Percentiles rank a stretch among this genome's conserved stretches.
These are phyloP conservation scores for Aleiodes testaceus DNA, from an alignment of 2,888 invertebrate species.

Conservation along the genomic window DNA sequence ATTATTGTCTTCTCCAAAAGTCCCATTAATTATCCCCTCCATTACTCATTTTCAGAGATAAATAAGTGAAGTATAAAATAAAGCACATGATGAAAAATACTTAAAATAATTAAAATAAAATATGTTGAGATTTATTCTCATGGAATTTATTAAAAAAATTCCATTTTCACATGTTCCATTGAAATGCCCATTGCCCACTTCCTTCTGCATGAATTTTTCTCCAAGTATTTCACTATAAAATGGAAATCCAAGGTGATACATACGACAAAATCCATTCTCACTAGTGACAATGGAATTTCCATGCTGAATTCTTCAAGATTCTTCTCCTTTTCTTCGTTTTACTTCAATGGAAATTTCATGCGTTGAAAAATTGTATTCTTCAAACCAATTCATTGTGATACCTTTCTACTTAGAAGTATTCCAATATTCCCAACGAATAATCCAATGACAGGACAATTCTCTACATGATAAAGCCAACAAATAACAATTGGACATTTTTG, in stretches of 20 bases:
- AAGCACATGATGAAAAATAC: no score
- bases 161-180: no score
- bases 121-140: no score
- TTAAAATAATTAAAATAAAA: no score
- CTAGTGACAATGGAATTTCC: conserved; percentile 11
- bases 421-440: background rate
- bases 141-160: no score
- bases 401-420: background rate
- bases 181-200: no score
- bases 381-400: conserved; percentile 10
- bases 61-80: no score
- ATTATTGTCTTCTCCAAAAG: background rate
- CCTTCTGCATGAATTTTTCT: no score
- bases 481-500: background rate
- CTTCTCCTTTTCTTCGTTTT: background rate
- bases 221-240: no score
- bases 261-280: background rate
- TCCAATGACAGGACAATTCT: background rate
- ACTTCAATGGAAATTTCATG: conserved; percentile 10
- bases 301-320: background rate
- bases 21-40: background rate
- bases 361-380: conserved; percentile 9
- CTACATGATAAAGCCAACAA: background rate
- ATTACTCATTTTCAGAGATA: no score
- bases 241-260: no score